These are phyloP conservation scores for Lepus timidus DNA, from an alignment of 2,113 vertebrate genomes.

Conservation along the genomic window DNA sequence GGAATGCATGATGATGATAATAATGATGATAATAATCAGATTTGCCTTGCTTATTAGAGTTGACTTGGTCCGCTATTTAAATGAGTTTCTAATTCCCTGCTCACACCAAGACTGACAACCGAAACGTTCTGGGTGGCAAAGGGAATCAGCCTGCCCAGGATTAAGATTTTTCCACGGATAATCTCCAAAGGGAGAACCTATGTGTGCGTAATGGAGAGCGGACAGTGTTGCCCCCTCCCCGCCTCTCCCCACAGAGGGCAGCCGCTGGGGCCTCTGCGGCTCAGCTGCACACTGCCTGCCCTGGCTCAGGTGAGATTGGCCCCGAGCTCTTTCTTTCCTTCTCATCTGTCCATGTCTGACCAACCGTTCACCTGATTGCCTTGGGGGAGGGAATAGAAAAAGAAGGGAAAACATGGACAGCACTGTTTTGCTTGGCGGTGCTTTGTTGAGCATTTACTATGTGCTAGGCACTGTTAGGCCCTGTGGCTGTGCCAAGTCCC, in stretches of 20 bases:
- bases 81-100: constrained; percentile 75
- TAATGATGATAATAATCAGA: constrained; percentile 63
- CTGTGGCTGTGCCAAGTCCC: neutral
- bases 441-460: neutral
- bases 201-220: neutral
- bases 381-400: neutral
- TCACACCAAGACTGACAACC: constrained; percentile 62
- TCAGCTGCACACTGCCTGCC: too few species aligned
- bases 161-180: constrained; percentile 69
- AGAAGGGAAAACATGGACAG: too few species aligned
- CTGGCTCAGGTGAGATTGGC: neutral
- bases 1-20: constrained; percentile 17
- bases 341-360: neutral
- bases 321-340: neutral
- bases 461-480: too few species aligned
- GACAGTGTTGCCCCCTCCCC: neutral
- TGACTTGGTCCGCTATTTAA: constrained; percentile 56
- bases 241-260: too few species aligned
- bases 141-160: constrained; percentile 57
- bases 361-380: neutral
- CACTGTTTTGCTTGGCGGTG: neutral
- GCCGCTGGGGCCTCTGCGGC: too few species aligned
- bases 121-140: constrained; percentile 71
- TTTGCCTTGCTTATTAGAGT: constrained; percentile 65
- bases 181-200: constrained; percentile 41